Percentiles rank a stretch among this genome's conserved stretches.
These are phyloP conservation scores for Hybos culiciformis DNA, from an alignment of 2,888 invertebrate species.

Conservation along the genomic window DNA sequence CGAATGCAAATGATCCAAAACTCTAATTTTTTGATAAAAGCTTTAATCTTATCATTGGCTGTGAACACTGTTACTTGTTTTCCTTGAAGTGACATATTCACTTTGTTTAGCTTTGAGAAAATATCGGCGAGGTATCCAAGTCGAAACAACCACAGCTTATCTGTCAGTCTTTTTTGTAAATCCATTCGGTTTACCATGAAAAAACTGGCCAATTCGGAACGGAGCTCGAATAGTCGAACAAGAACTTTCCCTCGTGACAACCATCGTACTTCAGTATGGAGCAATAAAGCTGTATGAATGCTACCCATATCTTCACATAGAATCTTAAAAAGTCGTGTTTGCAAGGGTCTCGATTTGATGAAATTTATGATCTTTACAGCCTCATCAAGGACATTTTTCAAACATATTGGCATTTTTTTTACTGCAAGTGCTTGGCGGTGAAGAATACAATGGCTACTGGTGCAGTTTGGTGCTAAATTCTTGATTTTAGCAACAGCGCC, in stretches of 20 bases:
- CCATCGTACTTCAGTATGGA: not conserved
- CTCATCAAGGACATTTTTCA: slow-evolving; percentile 8
- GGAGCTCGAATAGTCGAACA: not conserved
- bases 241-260: not conserved
- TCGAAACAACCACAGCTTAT: too few species aligned
- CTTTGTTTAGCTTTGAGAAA: not conserved
- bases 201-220: not conserved
- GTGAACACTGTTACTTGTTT: not conserved
- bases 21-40: not conserved
- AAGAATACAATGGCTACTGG: slow-evolving; percentile 9
- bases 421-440: slow-evolving; percentile 8
- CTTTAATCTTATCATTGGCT: not conserved
- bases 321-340: not conserved
- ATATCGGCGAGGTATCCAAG: not conserved
- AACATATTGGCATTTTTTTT: slow-evolving; percentile 8
- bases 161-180: not conserved
- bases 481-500: slow-evolving; percentile 8
- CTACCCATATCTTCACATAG: not conserved
- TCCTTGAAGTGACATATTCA: not conserved
- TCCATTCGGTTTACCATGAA: not conserved
- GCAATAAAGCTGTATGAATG: not conserved
- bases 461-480: slow-evolving; percentile 6
- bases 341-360: slow-evolving; percentile 2
- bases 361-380: slow-evolving; percentile 9
- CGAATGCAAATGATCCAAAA: too few species aligned